Evolutionary conservation across 2,888 invertebrate species (phyloP).

Genomic region (Brachynemurus nebulosus): DNA sequence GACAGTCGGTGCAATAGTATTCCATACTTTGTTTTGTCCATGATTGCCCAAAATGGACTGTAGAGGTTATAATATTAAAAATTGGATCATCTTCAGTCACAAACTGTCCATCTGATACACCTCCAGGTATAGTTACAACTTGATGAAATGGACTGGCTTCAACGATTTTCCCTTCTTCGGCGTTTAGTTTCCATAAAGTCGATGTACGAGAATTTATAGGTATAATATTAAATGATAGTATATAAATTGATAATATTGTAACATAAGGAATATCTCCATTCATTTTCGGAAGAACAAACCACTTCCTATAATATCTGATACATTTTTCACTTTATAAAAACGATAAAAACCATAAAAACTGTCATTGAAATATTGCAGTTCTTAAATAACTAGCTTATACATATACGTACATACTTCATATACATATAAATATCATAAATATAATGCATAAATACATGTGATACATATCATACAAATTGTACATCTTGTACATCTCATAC

Average conservation of each 20-base stretch:
- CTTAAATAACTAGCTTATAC: no score
- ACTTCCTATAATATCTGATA: no score
- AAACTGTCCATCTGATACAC: constrained; percentile 23
- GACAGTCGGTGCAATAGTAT: constrained; percentile 49
- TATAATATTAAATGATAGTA: constrained; percentile 57
- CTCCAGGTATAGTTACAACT: constrained; percentile 29
- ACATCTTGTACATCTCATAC: no score
- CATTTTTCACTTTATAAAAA: no score
- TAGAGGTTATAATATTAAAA: constrained; percentile 63
- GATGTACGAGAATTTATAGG: constrained; percentile 68
- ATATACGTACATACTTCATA: no score
- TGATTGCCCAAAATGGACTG: constrained; percentile 47
- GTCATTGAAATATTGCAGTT: no score
- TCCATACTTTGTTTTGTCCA: constrained; percentile 54
- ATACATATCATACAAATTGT: no score
- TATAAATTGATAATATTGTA: constrained; percentile 50
- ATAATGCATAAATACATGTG: no score
- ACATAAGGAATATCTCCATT: constrained; percentile 44
- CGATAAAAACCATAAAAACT: no score
- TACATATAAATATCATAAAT: no score
- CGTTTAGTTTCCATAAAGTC: constrained; percentile 68
- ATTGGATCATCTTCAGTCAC: constrained; percentile 48
- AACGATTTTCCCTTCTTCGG: constrained; percentile 60
- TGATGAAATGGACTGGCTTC: constrained; percentile 45
- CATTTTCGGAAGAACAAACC: constrained; percentile 28